These are phyloP conservation scores for Balearica regulorum DNA, from an alignment of 2,797 vertebrate genomes.

Conservation along the genomic window DNA sequence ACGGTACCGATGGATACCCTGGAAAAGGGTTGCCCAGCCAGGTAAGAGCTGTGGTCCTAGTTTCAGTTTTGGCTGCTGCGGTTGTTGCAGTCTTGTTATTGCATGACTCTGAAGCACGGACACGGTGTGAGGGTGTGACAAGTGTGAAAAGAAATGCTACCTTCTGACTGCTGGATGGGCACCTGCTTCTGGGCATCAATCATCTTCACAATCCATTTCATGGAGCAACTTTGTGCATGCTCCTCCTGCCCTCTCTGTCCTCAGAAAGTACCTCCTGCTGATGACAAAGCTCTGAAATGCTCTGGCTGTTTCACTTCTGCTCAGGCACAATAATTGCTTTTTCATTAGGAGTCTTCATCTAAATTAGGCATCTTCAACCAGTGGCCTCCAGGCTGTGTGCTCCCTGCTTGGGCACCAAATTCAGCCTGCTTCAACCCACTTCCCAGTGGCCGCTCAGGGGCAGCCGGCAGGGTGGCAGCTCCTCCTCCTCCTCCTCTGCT, in stretches of 20 bases:
- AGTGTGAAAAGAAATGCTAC: not conserved
- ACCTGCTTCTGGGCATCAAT: not conserved
- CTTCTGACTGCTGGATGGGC: fast-evolving
- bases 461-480: not conserved
- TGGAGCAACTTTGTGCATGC: not conserved
- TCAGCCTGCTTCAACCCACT: not conserved
- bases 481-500: not conserved
- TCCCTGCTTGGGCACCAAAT: fast-evolving
- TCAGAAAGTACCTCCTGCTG: not conserved
- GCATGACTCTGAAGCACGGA: fast-evolving
- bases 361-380: not conserved
- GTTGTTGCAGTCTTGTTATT: not conserved
- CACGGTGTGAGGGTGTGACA: fast-evolving
- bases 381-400: not conserved
- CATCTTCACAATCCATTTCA: not conserved
- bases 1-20: not conserved
- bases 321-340: not conserved
- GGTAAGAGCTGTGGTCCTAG: fast-evolving
- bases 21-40: not conserved
- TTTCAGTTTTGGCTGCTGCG: fast-evolving
- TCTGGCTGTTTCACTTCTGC: not conserved
- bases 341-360: not conserved
- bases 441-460: not conserved
- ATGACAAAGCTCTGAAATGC: not conserved
- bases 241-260: not conserved